Conservation (phyloP, 2,888 invertebrate species). For the Drosophila multiciliata region DNA sequence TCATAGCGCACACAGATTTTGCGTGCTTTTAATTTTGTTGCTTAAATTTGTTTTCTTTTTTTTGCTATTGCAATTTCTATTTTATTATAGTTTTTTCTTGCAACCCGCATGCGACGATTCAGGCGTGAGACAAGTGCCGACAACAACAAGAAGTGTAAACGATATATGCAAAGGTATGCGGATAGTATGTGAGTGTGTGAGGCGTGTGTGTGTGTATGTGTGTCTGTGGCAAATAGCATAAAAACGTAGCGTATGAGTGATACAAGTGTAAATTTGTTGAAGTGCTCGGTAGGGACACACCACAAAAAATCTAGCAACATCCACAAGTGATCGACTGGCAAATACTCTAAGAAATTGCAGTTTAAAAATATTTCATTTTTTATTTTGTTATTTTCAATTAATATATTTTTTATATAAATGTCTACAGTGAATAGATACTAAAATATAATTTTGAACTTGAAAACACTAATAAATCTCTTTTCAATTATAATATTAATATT, state of each 20-base stretch:
- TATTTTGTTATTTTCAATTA: not conserved
- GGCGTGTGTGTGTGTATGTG: conserved; percentile 9
- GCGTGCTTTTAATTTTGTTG: conserved; percentile 67
- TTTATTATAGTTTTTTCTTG: conserved; percentile 24
- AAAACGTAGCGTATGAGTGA: conserved; percentile 69
- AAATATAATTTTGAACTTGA: not conserved
- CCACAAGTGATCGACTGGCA: conserved; percentile 4
- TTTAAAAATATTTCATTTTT: not conserved
- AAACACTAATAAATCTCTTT: not conserved
- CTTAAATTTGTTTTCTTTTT: conserved; percentile 52
- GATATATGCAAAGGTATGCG: conserved; percentile 26
- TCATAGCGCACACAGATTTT: conserved; percentile 42
- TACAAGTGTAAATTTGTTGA: conserved; percentile 78
- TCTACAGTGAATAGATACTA: too few species aligned
- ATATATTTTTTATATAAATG: too few species aligned
- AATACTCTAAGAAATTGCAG: conserved; percentile 27
- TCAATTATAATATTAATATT: not conserved
- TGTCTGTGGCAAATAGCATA: conserved; percentile 39
- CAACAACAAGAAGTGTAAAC: conserved; percentile 39
- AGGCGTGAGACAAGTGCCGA: conserved; percentile 63
- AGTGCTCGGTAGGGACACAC: conserved; percentile 62
- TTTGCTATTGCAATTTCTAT: conserved; percentile 12
- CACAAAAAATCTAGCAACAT: conserved; percentile 16
- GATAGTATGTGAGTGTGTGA: conserved; percentile 3
- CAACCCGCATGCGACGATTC: conserved; percentile 50